Evolutionary conservation across 2,113 vertebrate species (phyloP).

Genomic region (Saccopteryx bilineata): DNA sequence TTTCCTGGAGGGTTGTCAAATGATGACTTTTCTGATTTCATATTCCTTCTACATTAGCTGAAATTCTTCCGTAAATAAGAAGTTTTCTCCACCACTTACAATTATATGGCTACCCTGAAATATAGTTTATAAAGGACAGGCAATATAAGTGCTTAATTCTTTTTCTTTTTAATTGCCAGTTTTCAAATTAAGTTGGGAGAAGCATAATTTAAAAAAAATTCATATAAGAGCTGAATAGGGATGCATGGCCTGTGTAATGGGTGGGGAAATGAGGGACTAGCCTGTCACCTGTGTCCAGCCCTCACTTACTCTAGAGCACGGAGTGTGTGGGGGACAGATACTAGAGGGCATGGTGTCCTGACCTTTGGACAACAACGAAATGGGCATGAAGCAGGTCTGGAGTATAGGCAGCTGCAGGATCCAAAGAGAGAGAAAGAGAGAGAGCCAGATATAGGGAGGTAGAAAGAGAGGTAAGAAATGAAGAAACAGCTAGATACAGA

Average conservation of each 20-base stretch:
- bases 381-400: background rate
- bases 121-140: constrained; percentile 40
- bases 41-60: constrained; percentile 44
- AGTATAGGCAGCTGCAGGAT: background rate
- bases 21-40: constrained; percentile 28
- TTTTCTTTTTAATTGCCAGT: constrained; percentile 27
- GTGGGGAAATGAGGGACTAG: background rate
- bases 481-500: constrained; percentile 32
- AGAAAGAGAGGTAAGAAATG: constrained; percentile 6
- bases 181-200: constrained; percentile 63
- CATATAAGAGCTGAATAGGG: background rate
- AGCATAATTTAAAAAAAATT: constrained; percentile 32
- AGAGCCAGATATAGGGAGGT: background rate
- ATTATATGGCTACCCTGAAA: constrained; percentile 43
- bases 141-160: constrained; percentile 41
- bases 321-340: background rate
- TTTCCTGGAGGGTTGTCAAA: constrained; percentile 42
- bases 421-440: background rate
- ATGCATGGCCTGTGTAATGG: background rate
- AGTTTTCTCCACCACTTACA: constrained; percentile 5
- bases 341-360: background rate
- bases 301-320: background rate
- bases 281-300: background rate
- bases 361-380: background rate
- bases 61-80: constrained; percentile 62